These are phyloP conservation scores for Amniataba percoides DNA, from an alignment of 2,797 vertebrate genomes.

Conservation along the genomic window DNA sequence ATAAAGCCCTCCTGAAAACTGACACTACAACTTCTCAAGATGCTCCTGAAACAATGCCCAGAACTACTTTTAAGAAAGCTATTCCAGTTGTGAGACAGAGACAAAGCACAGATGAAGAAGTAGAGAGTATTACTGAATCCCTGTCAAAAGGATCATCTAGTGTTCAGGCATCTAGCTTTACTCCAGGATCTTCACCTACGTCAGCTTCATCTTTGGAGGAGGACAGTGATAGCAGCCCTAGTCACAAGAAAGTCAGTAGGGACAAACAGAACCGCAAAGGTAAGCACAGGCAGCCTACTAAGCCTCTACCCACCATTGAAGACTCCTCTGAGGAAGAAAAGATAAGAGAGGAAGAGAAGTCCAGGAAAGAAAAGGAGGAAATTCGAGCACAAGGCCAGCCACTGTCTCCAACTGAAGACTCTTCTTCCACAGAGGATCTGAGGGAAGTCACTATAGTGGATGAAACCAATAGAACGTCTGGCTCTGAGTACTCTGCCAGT, in stretches of 20 bases:
- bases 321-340: conserved; percentile 98
- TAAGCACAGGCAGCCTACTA: conserved; percentile 91
- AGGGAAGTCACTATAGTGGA: conserved; percentile 88
- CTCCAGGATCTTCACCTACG: conserved; percentile 94
- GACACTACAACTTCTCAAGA: conserved; percentile 80
- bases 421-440: conserved; percentile 91
- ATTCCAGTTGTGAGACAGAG: conserved; percentile 70
- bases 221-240: conserved; percentile 97
- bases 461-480: conserved; percentile 89
- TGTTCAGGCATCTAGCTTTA: conserved; percentile 94
- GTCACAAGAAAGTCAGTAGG: conserved; percentile 90
- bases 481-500: conserved; percentile 93
- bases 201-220: conserved; percentile 98
- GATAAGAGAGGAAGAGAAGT: conserved; percentile 87
- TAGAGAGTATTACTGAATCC: conserved; percentile 96
- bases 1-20: conserved; percentile 82
- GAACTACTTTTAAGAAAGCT: conserved; percentile 71
- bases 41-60: conserved; percentile 58
- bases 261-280: conserved; percentile 95
- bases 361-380: conserved; percentile 86
- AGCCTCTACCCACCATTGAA: conserved; percentile 93
- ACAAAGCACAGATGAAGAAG: conserved; percentile 87
- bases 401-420: conserved; percentile 80
- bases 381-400: conserved; percentile 9
- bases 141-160: conserved; percentile 96